Evolutionary conservation across 2,797 vertebrate species (phyloP), one percentile per base, ranked within the genome.

Genomic region (Hemibagrus guttatus): DNA sequence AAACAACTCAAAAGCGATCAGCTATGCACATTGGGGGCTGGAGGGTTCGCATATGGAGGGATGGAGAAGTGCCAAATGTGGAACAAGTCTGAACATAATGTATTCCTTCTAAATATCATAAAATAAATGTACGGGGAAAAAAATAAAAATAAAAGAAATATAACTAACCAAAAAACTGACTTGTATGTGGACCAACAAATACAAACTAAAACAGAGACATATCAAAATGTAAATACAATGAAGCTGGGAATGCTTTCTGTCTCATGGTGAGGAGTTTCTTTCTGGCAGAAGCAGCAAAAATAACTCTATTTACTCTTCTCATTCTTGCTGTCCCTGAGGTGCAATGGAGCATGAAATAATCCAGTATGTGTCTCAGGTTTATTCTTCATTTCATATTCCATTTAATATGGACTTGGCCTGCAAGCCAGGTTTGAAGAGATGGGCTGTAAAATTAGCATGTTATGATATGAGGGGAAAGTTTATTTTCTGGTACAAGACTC

Each of bases 291-390:
- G 84, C 66, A 86, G 78, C 21, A 71, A 91, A 92, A 93, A 92
- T 87, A 90, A 87, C 87, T 90, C 52, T 92, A 87, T 87, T 94
- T 91, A 91, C 88, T 91, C 91, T 93, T 87, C 86, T 92, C 87
- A 89, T 88, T 87, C 87, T 85, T 91, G 81, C 84, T 83, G 84
- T 91, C 90, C 84, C 81, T 87, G 61, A 85, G 88, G 88, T 74
- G 46, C 85, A 84, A 87, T 64, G 72, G 85, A 80, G 81, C 90
- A 86, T 75, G 86, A 85, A 81, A 90, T 81, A 92, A 90, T 90
- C 88, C 85, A 31, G 19, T 87, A 89, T 89, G 84, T 89, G 85
- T 90, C 83, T 89, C 87, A 87, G 90, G 88, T 93, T 93, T 93
- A 91, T 91, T 89, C 89, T 87, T 84, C 87, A 90, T 92, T 92